phyloP scores from a whole-genome alignment of 2,113 vertebrate genomes.

The Salminus brasiliensis region DNA sequence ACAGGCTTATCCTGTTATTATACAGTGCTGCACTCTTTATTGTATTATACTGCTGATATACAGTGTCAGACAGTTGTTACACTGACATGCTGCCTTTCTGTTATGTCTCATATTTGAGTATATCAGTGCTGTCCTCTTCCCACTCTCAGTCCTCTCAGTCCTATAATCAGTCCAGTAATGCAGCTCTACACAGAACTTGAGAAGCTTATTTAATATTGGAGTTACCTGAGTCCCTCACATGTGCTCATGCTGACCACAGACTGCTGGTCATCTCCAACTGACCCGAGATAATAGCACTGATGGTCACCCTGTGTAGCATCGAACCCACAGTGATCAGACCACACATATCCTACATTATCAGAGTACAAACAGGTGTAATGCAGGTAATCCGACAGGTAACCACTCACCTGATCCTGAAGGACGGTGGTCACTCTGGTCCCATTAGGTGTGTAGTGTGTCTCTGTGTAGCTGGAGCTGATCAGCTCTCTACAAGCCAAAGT shows the following conservation, averaged over 20 bases:
- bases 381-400: background rate
- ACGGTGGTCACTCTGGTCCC: conserved; percentile 4
- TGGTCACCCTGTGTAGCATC: background rate
- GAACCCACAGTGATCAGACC: background rate
- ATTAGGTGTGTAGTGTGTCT: conserved; percentile 11
- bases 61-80: too few relatives aligned
- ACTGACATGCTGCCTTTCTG: too few relatives aligned
- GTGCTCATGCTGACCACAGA: conserved; percentile 75
- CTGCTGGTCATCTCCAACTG: conserved; percentile 64
- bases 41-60: too few relatives aligned
- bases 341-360: background rate
- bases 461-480: conserved; percentile 5
- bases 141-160: too few relatives aligned
- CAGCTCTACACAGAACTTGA: too few relatives aligned
- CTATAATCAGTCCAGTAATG: too few relatives aligned
- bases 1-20: too few relatives aligned
- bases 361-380: background rate
- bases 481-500: background rate
- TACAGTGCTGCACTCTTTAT: too few relatives aligned
- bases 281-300: conserved; percentile 77
- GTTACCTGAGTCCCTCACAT: conserved; percentile 77
- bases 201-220: too few relatives aligned
- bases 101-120: too few relatives aligned
- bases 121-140: too few relatives aligned
- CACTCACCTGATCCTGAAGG: background rate